These are phyloP conservation scores for Drosophila lowei DNA, from an alignment of 1,140 invertebrate genomes.

Conservation along the genomic window DNA sequence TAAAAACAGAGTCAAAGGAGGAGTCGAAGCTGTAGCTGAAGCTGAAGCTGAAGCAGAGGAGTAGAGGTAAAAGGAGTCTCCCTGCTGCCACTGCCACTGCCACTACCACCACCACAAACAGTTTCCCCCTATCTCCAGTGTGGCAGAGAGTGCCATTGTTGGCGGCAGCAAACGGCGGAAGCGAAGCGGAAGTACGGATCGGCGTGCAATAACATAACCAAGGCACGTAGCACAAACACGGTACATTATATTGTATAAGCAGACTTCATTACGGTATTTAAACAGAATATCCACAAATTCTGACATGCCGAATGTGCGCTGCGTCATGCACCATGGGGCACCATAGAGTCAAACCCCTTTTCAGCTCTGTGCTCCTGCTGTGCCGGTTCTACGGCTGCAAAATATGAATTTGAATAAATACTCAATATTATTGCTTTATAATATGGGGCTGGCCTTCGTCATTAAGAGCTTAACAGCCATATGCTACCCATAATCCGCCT, in stretches of 20 bases:
- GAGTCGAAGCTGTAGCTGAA: background rate
- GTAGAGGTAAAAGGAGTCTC: no score
- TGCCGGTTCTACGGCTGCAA: no score
- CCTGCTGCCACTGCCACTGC: conserved; percentile 2
- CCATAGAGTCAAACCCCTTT: no score
- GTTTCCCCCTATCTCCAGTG: background rate
- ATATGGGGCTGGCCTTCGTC: background rate
- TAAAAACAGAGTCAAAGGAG: conserved; percentile 63
- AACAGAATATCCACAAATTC: conserved; percentile 81
- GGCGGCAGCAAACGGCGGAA: conserved; percentile 31
- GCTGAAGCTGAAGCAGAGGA: background rate
- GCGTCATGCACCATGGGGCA: conserved; percentile 40
- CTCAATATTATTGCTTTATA: conserved; percentile 19
- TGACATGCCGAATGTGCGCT: conserved; percentile 66
- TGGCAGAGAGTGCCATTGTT: background rate
- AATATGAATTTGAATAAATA: background rate
- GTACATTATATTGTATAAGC: conserved; percentile 83
- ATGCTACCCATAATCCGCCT: background rate
- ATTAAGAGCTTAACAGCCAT: conserved; percentile 19
- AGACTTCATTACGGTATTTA: conserved; percentile 83
- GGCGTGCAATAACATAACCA: conserved; percentile 80
- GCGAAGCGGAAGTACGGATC: conserved; percentile 64
- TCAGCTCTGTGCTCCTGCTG: no score
- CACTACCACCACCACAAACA: conserved; percentile 12
- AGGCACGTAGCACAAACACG: conserved; percentile 82